Base-by-base conservation (phyloP, 2,888 invertebrate genomes). In the Nymphalis c-album region DNA sequence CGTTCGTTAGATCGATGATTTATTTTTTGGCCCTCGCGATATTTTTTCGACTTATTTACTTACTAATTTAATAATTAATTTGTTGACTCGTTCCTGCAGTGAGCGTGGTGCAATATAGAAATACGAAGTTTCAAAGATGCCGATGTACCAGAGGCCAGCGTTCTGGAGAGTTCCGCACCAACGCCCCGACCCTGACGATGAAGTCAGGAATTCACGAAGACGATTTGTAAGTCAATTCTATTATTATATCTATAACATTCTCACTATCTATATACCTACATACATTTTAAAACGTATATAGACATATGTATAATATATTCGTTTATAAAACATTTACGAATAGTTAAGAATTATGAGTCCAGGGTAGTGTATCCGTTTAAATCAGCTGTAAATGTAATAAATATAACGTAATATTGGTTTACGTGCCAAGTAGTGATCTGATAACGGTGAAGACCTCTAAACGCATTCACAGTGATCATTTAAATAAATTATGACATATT, bases 161-260 rank as follows among this genome's bases (percentile, higher is more conserved):
- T 95, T 95, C 85, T 95, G 94, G 94, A 89, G 93, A 50, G 86
- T 93, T 55, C 93, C 93, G 8, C 86, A 87, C 73, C 85, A 85
- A 72, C 84, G 92, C 13, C 80, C 70, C 3, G 91, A 92, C 72
- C 93, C 93, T 68, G 93, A 87, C 58, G 86, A 90, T 67, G 89
- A 85, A 69, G 76, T 82, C 59, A 83, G 87, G 67, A 80, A 80
- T 70, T 85, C 84, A 60, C 84, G 84, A 69, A 79, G 57, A 31
- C 63, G 75, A 74, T 76, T 78, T 77, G 87, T 88, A 78, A 80
- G 81, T 70, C 20, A 46, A 59, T 57, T 40, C n/a, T 26, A 16
- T 26, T 4, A 46, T 6, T 46, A 48, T 20, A 50, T 45, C 40
- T 13, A 2, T 40, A 13, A 13, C 40, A 13, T 40, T 3, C 40